Base-by-base conservation (phyloP, 2,797 vertebrate species). In the Karalla daura region DNA sequence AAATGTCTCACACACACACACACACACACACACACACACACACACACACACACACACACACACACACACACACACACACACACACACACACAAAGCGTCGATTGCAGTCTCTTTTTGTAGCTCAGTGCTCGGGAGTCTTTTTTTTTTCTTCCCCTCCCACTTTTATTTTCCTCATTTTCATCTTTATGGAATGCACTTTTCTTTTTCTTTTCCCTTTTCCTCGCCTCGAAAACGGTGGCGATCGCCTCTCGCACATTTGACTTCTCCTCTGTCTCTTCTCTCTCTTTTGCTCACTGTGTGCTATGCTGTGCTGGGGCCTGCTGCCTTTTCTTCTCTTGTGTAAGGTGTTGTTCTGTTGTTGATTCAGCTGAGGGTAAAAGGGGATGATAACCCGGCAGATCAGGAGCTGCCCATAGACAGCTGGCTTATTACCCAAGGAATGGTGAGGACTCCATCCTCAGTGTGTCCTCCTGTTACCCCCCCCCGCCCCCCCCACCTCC, bases 361-460 rank as follows among this genome's bases (percentile, higher is more conserved):
- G 91, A 94, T 95, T 95, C 95, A 98, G 97, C 96, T 93, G 95
- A 97, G 94, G 95, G 94, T 94, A 90, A 95, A 94, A 94, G 93
- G 94, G 88, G 88, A 89, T 96, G 96, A 95, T 93, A 95, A 94
- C 90, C 89, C 89, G 53, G 93, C 94, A 93, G 96, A 95, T 93
- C 91, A 96, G 96, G 96, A 98, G 93, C 91, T 92, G 88, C 98
- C 98, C 90, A 99, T 99, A 98, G 98, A 99, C 97, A 97, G 95
- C 96, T 99, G 98, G 98, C 98, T 99, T 90, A 97, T 98, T 92
- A 96, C 96, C 92, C 98, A 99, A 98, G 98, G 98, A 99, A 99
- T 99, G 98, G 98, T 99, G 98, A 99, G 96, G 95, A 94, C 89
- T 93, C 91, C 92, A 82, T 86, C 87, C 83, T 87, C 84, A 82